Evolutionary conservation across 2,888 invertebrate species (phyloP).

Genomic region (Lithophane semibrunnea): DNA sequence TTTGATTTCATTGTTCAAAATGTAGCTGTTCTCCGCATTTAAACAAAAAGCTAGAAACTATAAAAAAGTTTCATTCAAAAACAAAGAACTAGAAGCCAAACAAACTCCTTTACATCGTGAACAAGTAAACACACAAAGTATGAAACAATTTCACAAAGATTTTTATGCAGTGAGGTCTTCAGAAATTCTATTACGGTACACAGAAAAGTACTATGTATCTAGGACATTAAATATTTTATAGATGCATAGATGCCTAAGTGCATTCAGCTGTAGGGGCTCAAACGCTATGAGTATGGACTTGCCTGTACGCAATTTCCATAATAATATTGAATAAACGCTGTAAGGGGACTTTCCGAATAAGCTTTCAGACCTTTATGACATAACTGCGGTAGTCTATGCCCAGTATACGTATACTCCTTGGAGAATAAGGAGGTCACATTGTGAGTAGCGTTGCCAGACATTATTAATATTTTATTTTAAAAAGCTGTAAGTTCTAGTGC

Average conservation of each 20-base stretch:
- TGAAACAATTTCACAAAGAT: conserved; percentile 44
- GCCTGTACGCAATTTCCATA: conserved; percentile 62
- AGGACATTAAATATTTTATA: conserved; percentile 62
- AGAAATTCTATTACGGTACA: conserved; percentile 62
- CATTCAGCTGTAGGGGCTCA: conserved; percentile 59
- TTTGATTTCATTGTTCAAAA: background rate
- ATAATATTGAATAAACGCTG: conserved; percentile 66
- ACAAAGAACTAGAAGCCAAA: background rate
- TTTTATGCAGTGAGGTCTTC: conserved; percentile 46
- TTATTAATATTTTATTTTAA: conserved; percentile 9
- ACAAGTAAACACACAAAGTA: conserved; percentile 16
- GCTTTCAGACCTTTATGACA: conserved; percentile 55
- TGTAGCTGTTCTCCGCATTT: background rate
- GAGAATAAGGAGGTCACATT: conserved; percentile 22
- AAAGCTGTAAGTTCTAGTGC: background rate
- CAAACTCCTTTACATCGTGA: background rate
- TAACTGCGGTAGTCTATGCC: conserved; percentile 32
- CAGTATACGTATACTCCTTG: conserved; percentile 19
- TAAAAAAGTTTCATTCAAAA: background rate
- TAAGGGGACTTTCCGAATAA: conserved; percentile 54
- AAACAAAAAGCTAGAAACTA: background rate
- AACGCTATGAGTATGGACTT: conserved; percentile 43
- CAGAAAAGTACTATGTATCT: conserved; percentile 50
- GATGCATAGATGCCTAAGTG: conserved; percentile 57
- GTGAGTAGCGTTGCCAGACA: conserved; percentile 21